Percentiles rank a stretch among this genome's conserved stretches.
phyloP scores from a whole-genome alignment of 2,797 vertebrate species.

The Oryzias sinensis region DNA sequence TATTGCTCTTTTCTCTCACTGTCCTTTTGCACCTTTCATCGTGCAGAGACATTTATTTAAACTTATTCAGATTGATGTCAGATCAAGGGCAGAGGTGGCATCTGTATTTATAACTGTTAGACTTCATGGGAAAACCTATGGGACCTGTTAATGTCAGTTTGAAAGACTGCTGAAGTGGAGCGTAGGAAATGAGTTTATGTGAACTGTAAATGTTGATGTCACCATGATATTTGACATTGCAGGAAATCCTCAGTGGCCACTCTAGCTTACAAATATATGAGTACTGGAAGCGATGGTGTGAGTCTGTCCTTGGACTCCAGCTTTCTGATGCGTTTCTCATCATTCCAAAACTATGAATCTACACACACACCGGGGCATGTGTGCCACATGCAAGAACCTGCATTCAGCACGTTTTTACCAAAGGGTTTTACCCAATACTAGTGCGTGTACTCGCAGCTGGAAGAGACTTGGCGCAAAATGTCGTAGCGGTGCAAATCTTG shows the following conservation, averaged over 20 bases:
- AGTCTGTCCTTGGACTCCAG: too few relatives aligned
- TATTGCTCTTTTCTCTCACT: too few relatives aligned
- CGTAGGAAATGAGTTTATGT: slow-evolving; percentile 16
- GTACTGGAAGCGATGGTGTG: background rate
- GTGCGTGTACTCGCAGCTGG: too few relatives aligned
- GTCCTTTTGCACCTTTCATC: background rate
- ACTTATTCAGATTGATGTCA: slow-evolving; percentile 2
- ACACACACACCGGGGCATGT: too few relatives aligned
- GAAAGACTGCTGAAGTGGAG: slow-evolving; percentile 18
- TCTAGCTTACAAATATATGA: background rate
- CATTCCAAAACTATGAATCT: too few relatives aligned
- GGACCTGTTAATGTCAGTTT: slow-evolving; percentile 18
- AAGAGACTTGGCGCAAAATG: too few relatives aligned
- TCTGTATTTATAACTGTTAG: background rate
- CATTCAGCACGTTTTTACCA: too few relatives aligned
- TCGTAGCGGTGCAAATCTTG: too few relatives aligned
- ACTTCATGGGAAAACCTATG: slow-evolving; percentile 6
- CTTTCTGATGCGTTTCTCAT: too few relatives aligned
- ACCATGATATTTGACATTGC: background rate
- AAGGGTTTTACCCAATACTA: too few relatives aligned
- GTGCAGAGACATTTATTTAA: slow-evolving; percentile 7
- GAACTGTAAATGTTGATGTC: slow-evolving; percentile 1
- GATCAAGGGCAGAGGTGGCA: background rate
- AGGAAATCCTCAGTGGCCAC: background rate
- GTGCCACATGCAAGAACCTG: too few relatives aligned